Evolutionary conservation across 2,888 invertebrate genomes (phyloP), one percentile per base, ranked within the genome.

Genomic region (Schizotus pectinicornis): DNA sequence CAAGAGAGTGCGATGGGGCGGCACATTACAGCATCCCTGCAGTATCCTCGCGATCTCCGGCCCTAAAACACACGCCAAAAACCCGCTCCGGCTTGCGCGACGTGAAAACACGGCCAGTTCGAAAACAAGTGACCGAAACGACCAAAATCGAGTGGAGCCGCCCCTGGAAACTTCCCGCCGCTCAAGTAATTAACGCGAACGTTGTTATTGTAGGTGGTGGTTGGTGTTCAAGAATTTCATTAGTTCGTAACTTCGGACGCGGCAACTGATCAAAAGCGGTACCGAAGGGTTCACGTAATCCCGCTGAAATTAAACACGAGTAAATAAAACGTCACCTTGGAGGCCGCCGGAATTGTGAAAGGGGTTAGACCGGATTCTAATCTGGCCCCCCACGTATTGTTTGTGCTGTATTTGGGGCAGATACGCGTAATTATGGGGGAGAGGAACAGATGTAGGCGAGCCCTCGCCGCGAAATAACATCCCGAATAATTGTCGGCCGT

Each of bases 31-130:
- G 75, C 74, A 70, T 76, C 75, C 74, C 74, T 74, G 77, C 77
- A 77, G 77, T 77, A 73, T 71, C 69, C 69, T 64, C 74, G 75
- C 74, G 74, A 66, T 69, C 64, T 66, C 67, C 72, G 69, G 32
- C 63, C 57, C 63, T 58, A 62, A 64, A 68, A 68, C 69, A 68
- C 64, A 52, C 65, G 59, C 48, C 45, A 35, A 34, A 57, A 46
- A n/a, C 47, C 47, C 55, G 56, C 36, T 22, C 12, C 50, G 14
- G 11, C 14, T 32, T 36, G 3, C 34, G 33, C 34, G 14, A 11
- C 14, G 41, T 22, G 22, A 22, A 45, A 36, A 46, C 45, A 30
- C 33, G 33, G 46, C n/a, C 41, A 53, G 37, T 47, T 41, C 12
- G 9, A 39, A 14, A 39, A 34, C 41, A 48, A 59, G 48, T 22